Conservation (phyloP, 1,140 invertebrate species). For the Pararge aegeria region DNA sequence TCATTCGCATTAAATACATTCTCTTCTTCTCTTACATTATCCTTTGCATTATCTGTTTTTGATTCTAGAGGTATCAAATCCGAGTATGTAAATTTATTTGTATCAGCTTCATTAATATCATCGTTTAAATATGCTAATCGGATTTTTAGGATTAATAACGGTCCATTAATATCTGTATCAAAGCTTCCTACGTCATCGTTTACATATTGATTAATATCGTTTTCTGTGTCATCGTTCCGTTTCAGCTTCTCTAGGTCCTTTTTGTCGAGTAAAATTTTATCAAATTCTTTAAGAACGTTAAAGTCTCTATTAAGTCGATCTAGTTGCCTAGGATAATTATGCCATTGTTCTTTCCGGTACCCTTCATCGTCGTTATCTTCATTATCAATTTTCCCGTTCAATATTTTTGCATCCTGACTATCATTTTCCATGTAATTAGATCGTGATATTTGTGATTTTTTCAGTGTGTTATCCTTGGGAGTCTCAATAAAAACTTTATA, state of each 20-base stretch:
- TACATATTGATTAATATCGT: conserved; percentile 17
- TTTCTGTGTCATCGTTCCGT: conserved; percentile 28
- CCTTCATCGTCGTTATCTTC: conserved; percentile 52
- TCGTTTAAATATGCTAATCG: conserved; percentile 55
- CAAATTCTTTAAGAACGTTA: conserved; percentile 28
- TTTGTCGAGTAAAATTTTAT: conserved; percentile 17
- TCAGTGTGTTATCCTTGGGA: conserved; percentile 23
- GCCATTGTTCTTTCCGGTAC: conserved; percentile 66
- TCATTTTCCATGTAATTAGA: conserved; percentile 31
- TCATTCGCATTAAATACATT: conserved; percentile 33
- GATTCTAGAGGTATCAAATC: conserved; percentile 33
- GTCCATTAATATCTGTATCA: conserved; percentile 38
- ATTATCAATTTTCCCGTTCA: conserved; percentile 37
- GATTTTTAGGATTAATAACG: conserved; percentile 64
- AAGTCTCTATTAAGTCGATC: conserved; percentile 60
- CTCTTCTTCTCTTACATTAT: conserved; percentile 33
- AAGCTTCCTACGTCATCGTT: conserved; percentile 20
- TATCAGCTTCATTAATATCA: conserved; percentile 37
- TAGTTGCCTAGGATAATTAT: conserved; percentile 64
- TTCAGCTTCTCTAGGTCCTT: conserved; percentile 24
- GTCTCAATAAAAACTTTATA: conserved; percentile 47
- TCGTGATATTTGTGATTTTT: conserved; percentile 35
- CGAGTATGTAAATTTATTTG: conserved; percentile 32
- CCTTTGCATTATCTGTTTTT: conserved; percentile 23
- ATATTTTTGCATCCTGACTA: conserved; percentile 33